Conservation (phyloP, 2,888 invertebrate species). For the Antheraea assamensis region DNA sequence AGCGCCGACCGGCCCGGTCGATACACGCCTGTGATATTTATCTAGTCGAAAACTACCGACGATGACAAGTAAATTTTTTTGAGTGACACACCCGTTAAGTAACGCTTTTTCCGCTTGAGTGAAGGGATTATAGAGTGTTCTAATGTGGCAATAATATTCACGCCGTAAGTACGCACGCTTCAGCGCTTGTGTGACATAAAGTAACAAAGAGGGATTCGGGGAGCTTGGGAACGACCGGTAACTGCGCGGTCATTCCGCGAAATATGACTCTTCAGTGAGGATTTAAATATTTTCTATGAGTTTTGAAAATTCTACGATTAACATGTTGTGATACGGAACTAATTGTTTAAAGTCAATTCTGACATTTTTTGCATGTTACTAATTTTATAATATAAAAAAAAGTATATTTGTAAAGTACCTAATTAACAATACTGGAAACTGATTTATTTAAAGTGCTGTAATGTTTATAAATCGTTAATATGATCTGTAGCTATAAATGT, state of each 20-base stretch:
- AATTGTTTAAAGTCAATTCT: not conserved
- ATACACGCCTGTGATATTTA: conserved; percentile 68
- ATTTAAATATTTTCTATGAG: not conserved
- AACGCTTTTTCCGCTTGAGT: conserved; percentile 50
- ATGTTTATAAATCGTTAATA: too few species aligned
- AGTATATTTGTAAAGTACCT: not conserved
- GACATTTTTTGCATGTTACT: not conserved
- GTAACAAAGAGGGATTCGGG: not conserved
- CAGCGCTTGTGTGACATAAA: not conserved
- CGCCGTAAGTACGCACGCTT: conserved; percentile 63
- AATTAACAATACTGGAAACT: too few species aligned
- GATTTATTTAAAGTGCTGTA: not conserved
- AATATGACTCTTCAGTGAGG: conserved; percentile 1
- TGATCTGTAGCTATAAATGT: not conserved
- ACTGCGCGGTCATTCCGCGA: not conserved
- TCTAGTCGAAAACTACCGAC: conserved; percentile 62
- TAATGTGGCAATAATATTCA: conserved; percentile 63
- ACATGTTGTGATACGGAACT: not conserved
- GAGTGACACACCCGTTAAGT: conserved; percentile 33
- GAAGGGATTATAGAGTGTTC: conserved; percentile 33
- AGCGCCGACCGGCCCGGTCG: conserved; percentile 52
- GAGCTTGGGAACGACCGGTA: not conserved
- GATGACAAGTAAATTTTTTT: conserved; percentile 73
- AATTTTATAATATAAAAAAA: not conserved
- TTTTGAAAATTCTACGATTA: not conserved